A percentile compares a stretch with the other conserved stretches of the same genome.
These are phyloP conservation scores for Hippoglossus stenolepis DNA, from an alignment of 2,113 vertebrate genomes.

Conservation along the genomic window DNA sequence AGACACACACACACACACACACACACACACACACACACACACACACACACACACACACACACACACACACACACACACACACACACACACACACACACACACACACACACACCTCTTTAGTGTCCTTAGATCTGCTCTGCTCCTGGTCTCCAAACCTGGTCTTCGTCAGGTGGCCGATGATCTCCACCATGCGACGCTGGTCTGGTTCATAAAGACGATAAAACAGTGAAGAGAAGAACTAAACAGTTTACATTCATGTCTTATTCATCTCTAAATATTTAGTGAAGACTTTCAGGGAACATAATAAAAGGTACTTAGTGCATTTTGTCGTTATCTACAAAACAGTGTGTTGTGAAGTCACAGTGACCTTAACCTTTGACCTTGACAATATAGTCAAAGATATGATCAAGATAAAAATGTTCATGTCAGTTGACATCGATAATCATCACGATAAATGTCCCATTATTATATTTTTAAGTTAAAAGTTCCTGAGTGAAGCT, in stretches of 20 bases:
- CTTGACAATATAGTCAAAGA: background rate
- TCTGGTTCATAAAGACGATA: conserved; percentile 77
- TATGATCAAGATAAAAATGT: too few relatives aligned
- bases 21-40: conserved; percentile 84
- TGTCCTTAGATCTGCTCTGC: conserved; percentile 88
- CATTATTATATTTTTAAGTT: too few relatives aligned
- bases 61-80: conserved; percentile 62
- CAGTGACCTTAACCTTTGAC: too few relatives aligned
- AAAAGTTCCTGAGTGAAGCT: too few relatives aligned
- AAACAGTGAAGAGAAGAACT: background rate
- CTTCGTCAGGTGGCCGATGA: conserved; percentile 92
- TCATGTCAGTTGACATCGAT: too few relatives aligned
- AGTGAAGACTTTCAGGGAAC: background rate
- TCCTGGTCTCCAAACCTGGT: conserved; percentile 94
- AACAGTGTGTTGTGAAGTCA: too few relatives aligned
- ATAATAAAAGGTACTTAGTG: background rate
- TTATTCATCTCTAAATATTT: background rate
- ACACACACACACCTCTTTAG: conserved; percentile 89
- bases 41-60: conserved; percentile 87
- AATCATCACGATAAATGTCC: too few relatives aligned
- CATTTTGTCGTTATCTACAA: background rate
- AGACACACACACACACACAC: conserved; percentile 84
- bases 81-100: conserved; percentile 78
- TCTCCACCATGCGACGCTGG: conserved; percentile 96
- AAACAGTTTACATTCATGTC: background rate